A percentile compares a stretch with the other conserved stretches of the same genome.
Conservation (phyloP, 2,888 invertebrate species). For the Dynastes hyllus region DNA sequence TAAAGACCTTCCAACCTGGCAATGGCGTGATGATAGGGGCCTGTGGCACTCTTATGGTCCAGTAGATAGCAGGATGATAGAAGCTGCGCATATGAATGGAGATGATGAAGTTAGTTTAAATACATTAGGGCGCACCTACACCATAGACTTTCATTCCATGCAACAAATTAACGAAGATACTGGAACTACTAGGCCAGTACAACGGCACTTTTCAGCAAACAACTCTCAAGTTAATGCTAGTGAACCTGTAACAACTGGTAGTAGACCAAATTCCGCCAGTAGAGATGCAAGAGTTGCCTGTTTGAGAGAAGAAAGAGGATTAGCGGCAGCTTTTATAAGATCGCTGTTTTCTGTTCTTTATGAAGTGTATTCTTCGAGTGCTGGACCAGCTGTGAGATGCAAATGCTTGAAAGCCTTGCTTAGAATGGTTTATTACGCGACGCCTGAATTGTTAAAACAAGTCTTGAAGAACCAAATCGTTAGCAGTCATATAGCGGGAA, state of each 20-base stretch:
- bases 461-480: constrained; percentile 85
- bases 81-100: constrained; percentile 94
- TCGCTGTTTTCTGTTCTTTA: constrained; percentile 95
- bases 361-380: constrained; percentile 98
- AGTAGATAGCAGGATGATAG: constrained; percentile 94
- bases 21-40: constrained; percentile 96
- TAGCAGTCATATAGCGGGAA: constrained; percentile 97
- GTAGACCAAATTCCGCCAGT: constrained; percentile 66
- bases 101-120: constrained; percentile 94
- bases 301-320: constrained; percentile 80
- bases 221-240: constrained; percentile 67
- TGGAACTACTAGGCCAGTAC: constrained; percentile 94
- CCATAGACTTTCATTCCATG: constrained; percentile 97
- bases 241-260: constrained; percentile 59
- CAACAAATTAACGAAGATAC: constrained; percentile 96
- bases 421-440: constrained; percentile 96
- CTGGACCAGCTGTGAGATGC: constrained; percentile 97
- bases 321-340: constrained; percentile 79
- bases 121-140: constrained; percentile 94
- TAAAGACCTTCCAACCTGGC: constrained; percentile 92
- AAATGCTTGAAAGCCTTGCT: constrained; percentile 96
- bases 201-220: constrained; percentile 83
- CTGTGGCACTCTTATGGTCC: constrained; percentile 95
- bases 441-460: constrained; percentile 87
- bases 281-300: constrained; percentile 81